These are phyloP conservation scores for Aurelia sp. DNA, from an alignment of 30 jellyfish, hydroid and myxozoan species.

Conservation along the genomic window DNA sequence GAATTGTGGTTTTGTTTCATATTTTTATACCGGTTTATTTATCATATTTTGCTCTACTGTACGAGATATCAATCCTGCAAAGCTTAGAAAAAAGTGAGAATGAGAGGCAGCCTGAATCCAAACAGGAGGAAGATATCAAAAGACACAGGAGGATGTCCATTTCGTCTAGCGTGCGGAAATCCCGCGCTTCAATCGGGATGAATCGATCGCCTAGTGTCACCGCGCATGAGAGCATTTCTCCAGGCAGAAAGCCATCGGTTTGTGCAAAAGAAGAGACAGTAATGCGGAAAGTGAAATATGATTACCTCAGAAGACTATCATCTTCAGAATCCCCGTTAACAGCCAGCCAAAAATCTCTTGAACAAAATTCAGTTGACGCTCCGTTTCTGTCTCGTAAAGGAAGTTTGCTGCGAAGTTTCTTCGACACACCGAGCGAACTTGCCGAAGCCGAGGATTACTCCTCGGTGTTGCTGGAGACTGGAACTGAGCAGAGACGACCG, in stretches of 20 bases:
- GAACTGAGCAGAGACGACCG: too few species aligned
- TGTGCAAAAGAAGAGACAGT: constrained; percentile 25
- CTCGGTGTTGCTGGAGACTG: too few species aligned
- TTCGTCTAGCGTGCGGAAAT: constrained; percentile 39
- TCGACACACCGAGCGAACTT: too few species aligned
- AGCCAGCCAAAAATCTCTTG: constrained; percentile 51
- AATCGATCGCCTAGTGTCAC: constrained; percentile 36
- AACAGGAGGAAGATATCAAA: constrained; percentile 8
- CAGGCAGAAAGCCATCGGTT: constrained; percentile 29
- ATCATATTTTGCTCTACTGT: constrained; percentile 72
- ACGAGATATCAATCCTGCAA: constrained; percentile 59
- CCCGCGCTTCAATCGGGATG: constrained; percentile 29
- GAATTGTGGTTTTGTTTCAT: constrained; percentile 54
- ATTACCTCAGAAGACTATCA: constrained; percentile 45
- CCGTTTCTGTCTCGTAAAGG: too few species aligned
- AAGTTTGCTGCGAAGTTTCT: too few species aligned
- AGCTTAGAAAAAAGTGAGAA: constrained; percentile 25
- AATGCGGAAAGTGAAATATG: constrained; percentile 51
- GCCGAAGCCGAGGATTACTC: too few species aligned
- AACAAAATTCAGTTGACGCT: neutral
- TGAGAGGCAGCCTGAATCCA: neutral
- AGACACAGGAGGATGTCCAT: constrained; percentile 31
- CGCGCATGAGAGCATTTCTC: constrained; percentile 15
- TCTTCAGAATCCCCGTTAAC: constrained; percentile 48
- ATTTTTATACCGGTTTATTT: constrained; percentile 74